These are phyloP conservation scores for Martes martes DNA, from an alignment of 2,113 vertebrate genomes.

Conservation along the genomic window DNA sequence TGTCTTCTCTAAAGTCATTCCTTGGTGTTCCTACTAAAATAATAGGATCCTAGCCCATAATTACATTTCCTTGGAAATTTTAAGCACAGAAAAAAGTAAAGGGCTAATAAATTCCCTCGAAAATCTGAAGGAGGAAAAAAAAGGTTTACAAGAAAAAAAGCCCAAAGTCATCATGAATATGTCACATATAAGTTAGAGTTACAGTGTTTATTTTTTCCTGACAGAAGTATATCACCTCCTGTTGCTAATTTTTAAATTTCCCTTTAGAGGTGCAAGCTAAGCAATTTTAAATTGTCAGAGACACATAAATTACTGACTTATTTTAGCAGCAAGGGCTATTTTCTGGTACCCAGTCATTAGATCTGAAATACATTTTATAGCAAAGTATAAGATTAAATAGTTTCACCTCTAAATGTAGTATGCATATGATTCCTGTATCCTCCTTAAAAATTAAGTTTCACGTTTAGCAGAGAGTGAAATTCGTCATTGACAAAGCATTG, in stretches of 20 bases:
- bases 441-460: slow-evolving; percentile 68
- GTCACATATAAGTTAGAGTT: slow-evolving; percentile 25
- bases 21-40: not conserved
- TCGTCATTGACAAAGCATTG: slow-evolving; percentile 14
- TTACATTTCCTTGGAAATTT: slow-evolving; percentile 7
- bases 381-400: slow-evolving; percentile 43
- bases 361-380: slow-evolving; percentile 57
- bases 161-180: not conserved
- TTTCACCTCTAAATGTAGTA: slow-evolving; percentile 39
- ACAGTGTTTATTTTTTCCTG: slow-evolving; percentile 19
- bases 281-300: slow-evolving; percentile 51
- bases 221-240: not conserved
- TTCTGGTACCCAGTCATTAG: slow-evolving; percentile 36
- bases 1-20: slow-evolving; percentile 30
- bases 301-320: slow-evolving; percentile 59
- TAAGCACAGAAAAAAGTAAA: not conserved
- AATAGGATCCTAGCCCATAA: not conserved
- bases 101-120: not conserved
- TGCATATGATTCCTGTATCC: not conserved
- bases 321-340: slow-evolving; percentile 53
- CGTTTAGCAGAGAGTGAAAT: slow-evolving; percentile 60
- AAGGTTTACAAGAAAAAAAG: not conserved
- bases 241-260: slow-evolving; percentile 44
- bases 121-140: slow-evolving; percentile 38
- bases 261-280: slow-evolving; percentile 10